Evolutionary conservation across 2,113 vertebrate species (phyloP).

Genomic region (Tachycineta bicolor): DNA sequence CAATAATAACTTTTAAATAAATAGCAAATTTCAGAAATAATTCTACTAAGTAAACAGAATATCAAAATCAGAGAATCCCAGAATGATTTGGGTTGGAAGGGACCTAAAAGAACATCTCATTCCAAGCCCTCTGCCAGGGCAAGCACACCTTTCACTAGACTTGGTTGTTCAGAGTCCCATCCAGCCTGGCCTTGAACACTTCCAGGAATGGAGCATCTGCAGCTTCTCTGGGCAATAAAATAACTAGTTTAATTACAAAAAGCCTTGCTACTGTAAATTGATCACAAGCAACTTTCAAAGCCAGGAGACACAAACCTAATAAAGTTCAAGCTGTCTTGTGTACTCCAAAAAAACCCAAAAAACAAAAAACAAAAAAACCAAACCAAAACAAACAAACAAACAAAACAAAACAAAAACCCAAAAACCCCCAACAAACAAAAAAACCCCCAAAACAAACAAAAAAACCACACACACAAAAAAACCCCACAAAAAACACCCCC

Average conservation of each 20-base stretch:
- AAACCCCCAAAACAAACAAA: too few relatives aligned
- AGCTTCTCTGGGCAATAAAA: not conserved
- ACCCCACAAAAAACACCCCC: too few relatives aligned
- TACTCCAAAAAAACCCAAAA: not conserved
- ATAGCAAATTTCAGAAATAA: not conserved
- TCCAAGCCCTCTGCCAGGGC: not conserved
- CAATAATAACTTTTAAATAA: not conserved
- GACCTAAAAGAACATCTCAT: not conserved
- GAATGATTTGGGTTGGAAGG: not conserved
- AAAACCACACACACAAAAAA: too few relatives aligned
- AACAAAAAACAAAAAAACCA: too few relatives aligned
- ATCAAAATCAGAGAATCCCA: not conserved
- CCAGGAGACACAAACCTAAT: not conserved
- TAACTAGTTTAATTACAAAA: not conserved
- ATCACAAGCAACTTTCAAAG: not conserved
- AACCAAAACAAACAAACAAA: too few relatives aligned
- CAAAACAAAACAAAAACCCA: too few relatives aligned
- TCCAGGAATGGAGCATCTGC: not conserved
- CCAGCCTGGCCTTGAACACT: not conserved
- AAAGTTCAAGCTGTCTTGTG: not conserved
- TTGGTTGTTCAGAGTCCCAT: not conserved
- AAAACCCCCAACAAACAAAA: too few relatives aligned
- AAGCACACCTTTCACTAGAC: not conserved
- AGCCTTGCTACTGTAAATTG: not conserved
- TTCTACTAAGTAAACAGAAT: not conserved